Evolutionary conservation across 2,797 vertebrate genomes (phyloP), one percentile per base, ranked within the genome.

Genomic region (Cryptoprocta ferox): DNA sequence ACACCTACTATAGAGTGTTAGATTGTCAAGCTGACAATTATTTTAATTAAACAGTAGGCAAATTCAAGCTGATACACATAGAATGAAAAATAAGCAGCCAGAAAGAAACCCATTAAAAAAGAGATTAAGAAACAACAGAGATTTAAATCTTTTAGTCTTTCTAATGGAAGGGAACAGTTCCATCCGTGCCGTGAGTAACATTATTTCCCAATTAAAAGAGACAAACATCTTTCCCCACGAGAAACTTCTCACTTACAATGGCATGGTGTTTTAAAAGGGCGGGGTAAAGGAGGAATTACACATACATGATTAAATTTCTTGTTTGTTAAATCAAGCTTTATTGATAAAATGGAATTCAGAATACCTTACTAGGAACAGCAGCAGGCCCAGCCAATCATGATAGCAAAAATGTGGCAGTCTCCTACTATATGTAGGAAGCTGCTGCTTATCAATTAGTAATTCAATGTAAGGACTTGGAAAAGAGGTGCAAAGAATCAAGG

Each of bases 241-340:
- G 97, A 98, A 98, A 98, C 35, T 89, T 98, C 97, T 98, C 97
- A 98, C 97, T 98, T 98, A 99, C 97, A 98, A 98, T 97, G 98
- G 98, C 97, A 98, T 87, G 96, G 97, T 98, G 98, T 97, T 98
- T 98, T 96, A 97, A 98, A 98, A 98, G 98, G 98, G 98, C 94
- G 93, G 85, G 91, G 76, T 97, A 98, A 98, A 98, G 98, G 97
- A 98, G 98, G 98, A 99, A 99, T 98, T 99, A 99, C 98, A 98
- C 98, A 97, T 99, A 98, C 98, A 98, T 98, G 97, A 98, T 98
- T 98, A 98, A 97, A 98, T 97, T 93, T 99, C 96, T 98, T 88
- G 98, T 99, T 99, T 99, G 98, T 99, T 99, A 99, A 99, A 99
- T 99, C 99, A 99, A 99, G 98, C 99, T 99, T 99, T 99, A 99